These are phyloP conservation scores for Perccottus glenii DNA, from an alignment of 2,113 vertebrate species.

Conservation along the genomic window DNA sequence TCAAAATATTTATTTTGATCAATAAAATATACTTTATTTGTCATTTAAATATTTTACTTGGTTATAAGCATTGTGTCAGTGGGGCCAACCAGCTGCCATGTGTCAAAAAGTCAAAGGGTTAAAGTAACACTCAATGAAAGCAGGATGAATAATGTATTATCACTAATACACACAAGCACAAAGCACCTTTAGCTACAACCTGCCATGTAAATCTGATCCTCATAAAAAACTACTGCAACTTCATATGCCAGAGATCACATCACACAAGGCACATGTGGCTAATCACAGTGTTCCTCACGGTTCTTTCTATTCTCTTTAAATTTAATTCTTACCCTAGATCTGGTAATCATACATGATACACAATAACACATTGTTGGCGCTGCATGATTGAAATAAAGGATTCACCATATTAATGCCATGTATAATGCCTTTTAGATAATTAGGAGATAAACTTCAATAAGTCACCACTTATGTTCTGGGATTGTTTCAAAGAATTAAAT, in stretches of 20 bases:
- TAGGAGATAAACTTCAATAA: too few relatives aligned
- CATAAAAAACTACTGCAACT: constrained; percentile 20
- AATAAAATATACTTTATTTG: too few relatives aligned
- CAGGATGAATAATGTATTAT: constrained; percentile 50
- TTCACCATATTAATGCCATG: too few relatives aligned
- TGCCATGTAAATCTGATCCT: constrained; percentile 14
- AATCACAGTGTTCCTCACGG: background rate
- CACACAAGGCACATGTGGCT: background rate
- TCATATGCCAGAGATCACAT: constrained; percentile 4
- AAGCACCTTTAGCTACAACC: constrained; percentile 7
- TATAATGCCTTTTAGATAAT: too few relatives aligned
- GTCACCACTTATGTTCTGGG: too few relatives aligned
- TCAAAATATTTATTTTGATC: too few relatives aligned
- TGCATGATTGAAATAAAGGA: too few relatives aligned
- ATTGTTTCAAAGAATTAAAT: too few relatives aligned
- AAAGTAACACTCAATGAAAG: constrained; percentile 35
- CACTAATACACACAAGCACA: constrained; percentile 15
- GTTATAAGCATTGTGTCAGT: background rate
- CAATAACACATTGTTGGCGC: too few relatives aligned
- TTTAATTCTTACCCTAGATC: too few relatives aligned
- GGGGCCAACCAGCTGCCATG: constrained; percentile 21
- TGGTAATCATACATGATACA: too few relatives aligned
- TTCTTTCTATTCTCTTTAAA: background rate
- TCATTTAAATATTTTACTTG: background rate
- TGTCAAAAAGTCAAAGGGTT: constrained; percentile 48